Conservation (phyloP, 1,140 invertebrate species). For the Alviniconcha marisindica region DNA sequence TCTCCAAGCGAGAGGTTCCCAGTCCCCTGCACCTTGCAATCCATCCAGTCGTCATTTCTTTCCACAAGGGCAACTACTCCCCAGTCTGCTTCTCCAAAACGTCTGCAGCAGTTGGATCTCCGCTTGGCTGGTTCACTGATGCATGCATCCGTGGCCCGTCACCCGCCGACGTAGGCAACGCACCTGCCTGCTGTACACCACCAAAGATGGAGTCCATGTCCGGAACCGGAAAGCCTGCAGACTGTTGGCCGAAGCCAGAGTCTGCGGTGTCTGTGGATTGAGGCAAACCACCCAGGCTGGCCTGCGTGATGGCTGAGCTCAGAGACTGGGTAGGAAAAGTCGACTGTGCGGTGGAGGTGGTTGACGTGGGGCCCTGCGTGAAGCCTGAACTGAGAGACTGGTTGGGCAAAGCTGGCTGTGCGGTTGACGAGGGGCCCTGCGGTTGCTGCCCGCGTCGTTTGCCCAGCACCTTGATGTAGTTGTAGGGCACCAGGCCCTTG, state of each 20-base stretch:
- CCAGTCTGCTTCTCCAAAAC: constrained; percentile 15
- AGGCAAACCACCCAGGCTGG: not conserved
- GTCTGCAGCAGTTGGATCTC: not conserved
- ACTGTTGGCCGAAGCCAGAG: no score
- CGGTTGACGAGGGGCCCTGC: not conserved
- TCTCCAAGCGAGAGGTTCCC: no score
- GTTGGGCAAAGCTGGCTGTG: not conserved
- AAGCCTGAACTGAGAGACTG: not conserved
- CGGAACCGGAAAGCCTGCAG: not conserved
- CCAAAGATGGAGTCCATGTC: constrained; percentile 20
- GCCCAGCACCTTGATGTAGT: constrained; percentile 83
- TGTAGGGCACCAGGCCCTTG: constrained; percentile 87
- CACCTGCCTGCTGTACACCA: not conserved
- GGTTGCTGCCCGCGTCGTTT: constrained; percentile 63
- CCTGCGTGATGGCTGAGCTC: no score
- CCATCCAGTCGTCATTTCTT: no score
- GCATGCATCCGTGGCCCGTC: not conserved
- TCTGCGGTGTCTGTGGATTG: not conserved
- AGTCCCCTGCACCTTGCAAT: no score
- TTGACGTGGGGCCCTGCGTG: not conserved
- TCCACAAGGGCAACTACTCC: constrained; percentile 19
- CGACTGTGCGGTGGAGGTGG: not conserved
- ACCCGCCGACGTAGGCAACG: not conserved
- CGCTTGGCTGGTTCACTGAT: not conserved
- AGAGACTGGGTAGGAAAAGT: no score